These are phyloP conservation scores for Planococcus citri DNA, from an alignment of 1,140 invertebrate species.

Conservation along the genomic window DNA sequence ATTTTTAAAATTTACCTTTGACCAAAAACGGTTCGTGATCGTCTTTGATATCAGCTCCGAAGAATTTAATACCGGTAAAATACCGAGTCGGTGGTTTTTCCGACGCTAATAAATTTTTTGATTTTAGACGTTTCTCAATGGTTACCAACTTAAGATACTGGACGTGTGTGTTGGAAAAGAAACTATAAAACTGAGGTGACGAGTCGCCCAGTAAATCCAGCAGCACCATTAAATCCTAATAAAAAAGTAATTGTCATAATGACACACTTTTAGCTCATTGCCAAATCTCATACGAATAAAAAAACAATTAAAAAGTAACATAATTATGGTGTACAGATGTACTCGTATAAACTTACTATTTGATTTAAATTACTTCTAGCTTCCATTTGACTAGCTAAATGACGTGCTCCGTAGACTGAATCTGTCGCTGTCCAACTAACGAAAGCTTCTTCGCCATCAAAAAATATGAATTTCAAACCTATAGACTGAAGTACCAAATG, in stretches of 20 bases:
- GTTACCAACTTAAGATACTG: constrained; percentile 53
- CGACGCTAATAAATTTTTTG: constrained; percentile 32
- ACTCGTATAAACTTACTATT: constrained; percentile 45
- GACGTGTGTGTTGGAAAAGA: constrained; percentile 56
- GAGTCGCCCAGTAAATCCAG: constrained; percentile 82
- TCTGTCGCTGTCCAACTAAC: constrained; percentile 69
- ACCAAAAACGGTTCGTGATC: constrained; percentile 89
- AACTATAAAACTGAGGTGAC: constrained; percentile 75
- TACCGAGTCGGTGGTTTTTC: constrained; percentile 31
- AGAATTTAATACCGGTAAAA: constrained; percentile 42
- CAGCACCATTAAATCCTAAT: constrained; percentile 77
- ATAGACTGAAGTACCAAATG: constrained; percentile 47
- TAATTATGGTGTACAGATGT: not conserved
- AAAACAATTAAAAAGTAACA: not conserved
- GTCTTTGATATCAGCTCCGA: constrained; percentile 66
- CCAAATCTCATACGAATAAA: not conserved
- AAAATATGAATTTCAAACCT: constrained; percentile 88
- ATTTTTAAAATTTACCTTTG: constrained; percentile 43
- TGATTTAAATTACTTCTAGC: constrained; percentile 48
- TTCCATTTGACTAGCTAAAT: constrained; percentile 68
- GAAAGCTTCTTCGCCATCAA: constrained; percentile 98
- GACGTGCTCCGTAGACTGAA: constrained; percentile 88
- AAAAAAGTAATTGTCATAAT: constrained; percentile 24
- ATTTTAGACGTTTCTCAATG: constrained; percentile 50
- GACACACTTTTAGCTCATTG: not conserved